phyloP scores from a whole-genome alignment of 2,797 vertebrate genomes.

The Lophius americanus region DNA sequence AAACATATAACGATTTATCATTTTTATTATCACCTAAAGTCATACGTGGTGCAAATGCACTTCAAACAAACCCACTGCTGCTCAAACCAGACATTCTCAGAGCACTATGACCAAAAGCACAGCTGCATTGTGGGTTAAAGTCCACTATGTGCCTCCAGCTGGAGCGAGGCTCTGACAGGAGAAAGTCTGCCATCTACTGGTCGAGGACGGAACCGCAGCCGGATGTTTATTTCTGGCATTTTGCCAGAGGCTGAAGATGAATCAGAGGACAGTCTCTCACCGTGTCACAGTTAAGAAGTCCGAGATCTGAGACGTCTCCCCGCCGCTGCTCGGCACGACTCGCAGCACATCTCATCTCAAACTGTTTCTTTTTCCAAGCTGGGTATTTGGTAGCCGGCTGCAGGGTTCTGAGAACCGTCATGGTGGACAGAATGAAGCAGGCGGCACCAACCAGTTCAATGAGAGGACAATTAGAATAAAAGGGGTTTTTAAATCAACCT shows the following conservation, averaged over 20 bases:
- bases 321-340: slow-evolving; percentile 34
- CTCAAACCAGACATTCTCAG: slow-evolving; percentile 1
- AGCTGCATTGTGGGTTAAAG: background rate
- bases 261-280: slow-evolving; percentile 59
- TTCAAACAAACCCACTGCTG: background rate
- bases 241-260: slow-evolving; percentile 58
- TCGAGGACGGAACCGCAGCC: background rate
- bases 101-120: background rate
- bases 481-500: too few species aligned
- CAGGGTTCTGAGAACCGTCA: slow-evolving; percentile 19
- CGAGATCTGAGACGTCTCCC: slow-evolving; percentile 57
- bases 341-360: slow-evolving; percentile 36
- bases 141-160: background rate
- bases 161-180: slow-evolving; percentile 33
- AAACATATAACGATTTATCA: slow-evolving; percentile 3
- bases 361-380: slow-evolving; percentile 1
- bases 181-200: slow-evolving; percentile 77
- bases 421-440: slow-evolving; percentile 24
- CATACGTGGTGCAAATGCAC: background rate
- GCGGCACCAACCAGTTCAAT: too few species aligned
- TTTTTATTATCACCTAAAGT: too few species aligned
- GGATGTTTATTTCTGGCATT: slow-evolving; percentile 34
- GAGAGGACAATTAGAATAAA: too few species aligned
- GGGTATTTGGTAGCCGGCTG: slow-evolving; percentile 36
- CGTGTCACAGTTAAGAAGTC: slow-evolving; percentile 47